phyloP scores from a whole-genome alignment of 2,888 invertebrate species.

The Ernsta delagoae region DNA sequence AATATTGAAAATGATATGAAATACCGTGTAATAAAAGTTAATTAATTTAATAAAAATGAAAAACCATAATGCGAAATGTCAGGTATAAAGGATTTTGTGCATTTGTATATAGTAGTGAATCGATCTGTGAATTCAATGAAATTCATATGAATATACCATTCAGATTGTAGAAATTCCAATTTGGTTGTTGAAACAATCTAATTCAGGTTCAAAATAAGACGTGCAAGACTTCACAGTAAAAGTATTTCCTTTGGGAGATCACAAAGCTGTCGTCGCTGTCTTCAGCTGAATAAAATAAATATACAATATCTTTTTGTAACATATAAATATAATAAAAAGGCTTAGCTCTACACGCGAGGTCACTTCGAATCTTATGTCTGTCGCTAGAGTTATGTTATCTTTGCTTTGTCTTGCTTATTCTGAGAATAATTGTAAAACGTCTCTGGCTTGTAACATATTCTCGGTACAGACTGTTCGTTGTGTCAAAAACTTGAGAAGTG shows the following conservation, averaged over 20 bases:
- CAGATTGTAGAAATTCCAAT: conserved; percentile 22
- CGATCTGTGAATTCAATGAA: background rate
- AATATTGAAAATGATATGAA: too few species aligned
- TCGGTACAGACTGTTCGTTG: background rate
- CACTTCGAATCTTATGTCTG: too few species aligned
- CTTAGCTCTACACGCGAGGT: too few species aligned
- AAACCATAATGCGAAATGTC: too few species aligned
- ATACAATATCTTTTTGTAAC: conserved; percentile 34
- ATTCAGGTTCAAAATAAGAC: conserved; percentile 48
- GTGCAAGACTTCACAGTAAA: conserved; percentile 45
- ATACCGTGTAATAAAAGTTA: too few species aligned
- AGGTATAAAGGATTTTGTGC: too few species aligned
- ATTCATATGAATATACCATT: background rate
- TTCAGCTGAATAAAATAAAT: conserved; percentile 48
- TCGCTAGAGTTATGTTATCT: background rate
- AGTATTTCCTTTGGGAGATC: conserved; percentile 50
- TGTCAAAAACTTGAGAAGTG: background rate
- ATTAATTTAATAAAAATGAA: too few species aligned
- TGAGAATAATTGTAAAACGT: background rate
- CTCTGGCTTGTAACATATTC: background rate
- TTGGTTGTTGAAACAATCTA: conserved; percentile 44
- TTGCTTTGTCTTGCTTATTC: background rate
- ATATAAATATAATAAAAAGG: too few species aligned
- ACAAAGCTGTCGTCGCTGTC: conserved; percentile 48
- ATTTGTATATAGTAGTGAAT: too few species aligned